phyloP scores from a whole-genome alignment of 2,888 invertebrate genomes.

The Xanthia togata region DNA sequence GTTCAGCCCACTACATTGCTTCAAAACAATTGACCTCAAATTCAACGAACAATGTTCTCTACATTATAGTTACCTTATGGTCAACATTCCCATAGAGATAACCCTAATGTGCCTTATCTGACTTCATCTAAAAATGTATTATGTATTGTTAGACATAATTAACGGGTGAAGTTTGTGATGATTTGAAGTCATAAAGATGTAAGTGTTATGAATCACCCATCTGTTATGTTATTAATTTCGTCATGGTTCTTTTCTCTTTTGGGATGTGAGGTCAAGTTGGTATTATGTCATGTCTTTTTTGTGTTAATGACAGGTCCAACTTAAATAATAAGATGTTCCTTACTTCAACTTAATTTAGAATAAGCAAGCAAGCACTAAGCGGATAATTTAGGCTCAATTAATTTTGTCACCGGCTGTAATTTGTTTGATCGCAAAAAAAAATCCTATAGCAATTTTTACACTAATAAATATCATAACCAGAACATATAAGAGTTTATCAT shows the following conservation, averaged over 20 bases:
- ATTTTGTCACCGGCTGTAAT: neutral
- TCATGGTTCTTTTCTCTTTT: conserved; percentile 7
- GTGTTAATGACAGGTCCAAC: neutral
- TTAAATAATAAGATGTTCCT: neutral
- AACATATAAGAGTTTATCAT: no score
- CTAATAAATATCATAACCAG: neutral
- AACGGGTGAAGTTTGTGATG: conserved; percentile 20
- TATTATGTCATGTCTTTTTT: neutral
- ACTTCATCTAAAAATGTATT: conserved; percentile 45
- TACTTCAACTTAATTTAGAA: neutral
- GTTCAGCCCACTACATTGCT: conserved; percentile 5
- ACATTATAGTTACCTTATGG: conserved; percentile 34
- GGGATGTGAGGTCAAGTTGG: neutral
- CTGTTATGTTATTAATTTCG: neutral
- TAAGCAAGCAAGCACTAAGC: no score
- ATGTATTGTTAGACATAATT: conserved; percentile 54
- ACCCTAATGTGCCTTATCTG: conserved; percentile 49
- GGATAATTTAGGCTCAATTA: no score
- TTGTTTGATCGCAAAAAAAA: neutral
- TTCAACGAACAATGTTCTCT: conserved; percentile 33
- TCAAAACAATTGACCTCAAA: conserved; percentile 51
- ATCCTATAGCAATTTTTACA: neutral
- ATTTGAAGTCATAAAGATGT: conserved; percentile 43
- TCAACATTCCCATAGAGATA: conserved; percentile 59
- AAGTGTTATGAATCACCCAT: conserved; percentile 7